Evolutionary conservation across 2,888 invertebrate genomes (phyloP).

Genomic region (Polia nebulosa): DNA sequence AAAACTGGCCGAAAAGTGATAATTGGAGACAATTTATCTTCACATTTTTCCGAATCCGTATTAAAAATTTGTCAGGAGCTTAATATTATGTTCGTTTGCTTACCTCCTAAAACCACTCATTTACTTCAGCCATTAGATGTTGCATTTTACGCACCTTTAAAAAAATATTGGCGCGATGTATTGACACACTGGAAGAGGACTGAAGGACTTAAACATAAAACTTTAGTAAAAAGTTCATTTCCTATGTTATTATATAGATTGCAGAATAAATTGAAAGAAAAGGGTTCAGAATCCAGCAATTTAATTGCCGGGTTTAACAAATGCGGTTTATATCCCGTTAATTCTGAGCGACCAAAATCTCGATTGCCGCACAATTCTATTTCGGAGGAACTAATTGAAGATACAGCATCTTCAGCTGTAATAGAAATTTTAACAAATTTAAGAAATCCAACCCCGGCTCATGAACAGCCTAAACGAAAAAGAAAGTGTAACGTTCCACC

Average conservation of each 20-base stretch:
- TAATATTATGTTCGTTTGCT: conserved; percentile 5
- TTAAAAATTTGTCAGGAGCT: no score
- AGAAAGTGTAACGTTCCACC: not conserved
- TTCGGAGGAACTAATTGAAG: not conserved
- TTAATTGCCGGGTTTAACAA: not conserved
- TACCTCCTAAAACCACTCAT: conserved; percentile 13
- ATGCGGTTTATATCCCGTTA: not conserved
- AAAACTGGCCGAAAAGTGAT: conserved; percentile 10
- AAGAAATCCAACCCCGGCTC: not conserved
- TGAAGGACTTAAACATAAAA: conserved; percentile 6
- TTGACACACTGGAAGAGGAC: conserved; percentile 10
- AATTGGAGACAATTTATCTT: conserved; percentile 9
- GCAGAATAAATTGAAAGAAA: not conserved
- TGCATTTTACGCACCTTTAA: conserved; percentile 8
- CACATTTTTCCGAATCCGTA: no score
- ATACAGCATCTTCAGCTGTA: not conserved
- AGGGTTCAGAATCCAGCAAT: not conserved
- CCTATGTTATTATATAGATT: not conserved
- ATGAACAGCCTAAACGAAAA: not conserved
- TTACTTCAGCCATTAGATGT: conserved; percentile 13
- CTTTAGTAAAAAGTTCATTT: conserved; percentile 9
- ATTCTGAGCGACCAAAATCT: not conserved
- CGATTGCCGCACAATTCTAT: not conserved
- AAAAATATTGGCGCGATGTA: conserved; percentile 5
- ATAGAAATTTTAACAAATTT: not conserved